phyloP scores from a whole-genome alignment of 2,888 invertebrate genomes.

The Archips crataeganus region DNA sequence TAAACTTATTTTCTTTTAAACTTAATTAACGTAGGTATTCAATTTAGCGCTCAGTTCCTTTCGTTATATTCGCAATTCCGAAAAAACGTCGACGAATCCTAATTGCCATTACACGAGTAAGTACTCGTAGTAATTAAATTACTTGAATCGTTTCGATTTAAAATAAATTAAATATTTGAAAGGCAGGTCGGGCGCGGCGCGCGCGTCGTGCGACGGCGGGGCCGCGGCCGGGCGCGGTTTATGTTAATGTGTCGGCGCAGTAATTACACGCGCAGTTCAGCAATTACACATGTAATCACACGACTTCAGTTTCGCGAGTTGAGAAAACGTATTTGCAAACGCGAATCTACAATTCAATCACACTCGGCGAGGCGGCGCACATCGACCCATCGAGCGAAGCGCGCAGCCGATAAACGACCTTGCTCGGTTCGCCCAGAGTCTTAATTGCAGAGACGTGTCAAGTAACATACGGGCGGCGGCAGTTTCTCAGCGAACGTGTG shows the following conservation, averaged over 20 bases:
- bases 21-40: neutral
- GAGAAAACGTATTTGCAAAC: constrained; percentile 28
- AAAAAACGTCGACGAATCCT: neutral
- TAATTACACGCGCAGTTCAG: constrained; percentile 17
- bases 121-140: constrained; percentile 11
- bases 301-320: constrained; percentile 18
- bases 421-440: neutral
- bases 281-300: constrained; percentile 17
- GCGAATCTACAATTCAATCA: constrained; percentile 23
- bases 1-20: neutral
- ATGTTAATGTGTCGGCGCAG: constrained; percentile 5
- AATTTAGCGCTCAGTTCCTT: neutral
- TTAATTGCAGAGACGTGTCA: neutral
- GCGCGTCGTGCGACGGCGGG: neutral
- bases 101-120: constrained; percentile 9
- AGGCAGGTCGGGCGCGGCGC: neutral
- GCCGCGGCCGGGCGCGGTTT: neutral
- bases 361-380: neutral
- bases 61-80: neutral
- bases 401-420: neutral
- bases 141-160: neutral
- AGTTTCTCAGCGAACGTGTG: no score
- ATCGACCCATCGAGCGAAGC: neutral
- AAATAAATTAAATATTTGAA: neutral
- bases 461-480: neutral